These are phyloP conservation scores for Galeopterus variegatus DNA, from an alignment of 2,113 vertebrate species.

Conservation along the genomic window DNA sequence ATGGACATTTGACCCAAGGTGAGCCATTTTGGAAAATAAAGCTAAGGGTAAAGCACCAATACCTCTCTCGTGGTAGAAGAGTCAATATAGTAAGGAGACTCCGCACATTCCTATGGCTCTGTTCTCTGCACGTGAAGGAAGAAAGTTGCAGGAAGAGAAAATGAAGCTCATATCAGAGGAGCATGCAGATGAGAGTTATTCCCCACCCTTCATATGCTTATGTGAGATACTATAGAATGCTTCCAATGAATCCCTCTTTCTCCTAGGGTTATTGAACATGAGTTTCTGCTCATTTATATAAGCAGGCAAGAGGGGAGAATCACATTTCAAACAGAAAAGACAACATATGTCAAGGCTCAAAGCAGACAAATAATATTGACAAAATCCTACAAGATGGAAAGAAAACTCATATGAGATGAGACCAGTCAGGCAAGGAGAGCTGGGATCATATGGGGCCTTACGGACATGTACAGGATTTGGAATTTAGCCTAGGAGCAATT, in stretches of 20 bases:
- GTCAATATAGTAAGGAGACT: not conserved
- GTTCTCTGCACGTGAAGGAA: not conserved
- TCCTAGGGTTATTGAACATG: not conserved
- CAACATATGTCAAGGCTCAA: not conserved
- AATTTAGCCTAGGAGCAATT: not conserved
- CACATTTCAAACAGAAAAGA: not conserved
- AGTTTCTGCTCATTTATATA: not conserved
- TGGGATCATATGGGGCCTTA: not conserved
- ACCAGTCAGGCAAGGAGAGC: not conserved
- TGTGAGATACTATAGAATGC: not conserved
- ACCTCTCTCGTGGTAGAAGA: not conserved
- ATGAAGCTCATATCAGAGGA: not conserved
- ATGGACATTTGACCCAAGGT: not conserved
- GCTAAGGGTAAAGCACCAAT: not conserved
- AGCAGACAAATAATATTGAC: not conserved
- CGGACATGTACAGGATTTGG: not conserved
- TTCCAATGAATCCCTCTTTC: not conserved
- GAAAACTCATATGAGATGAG: conserved; percentile 34
- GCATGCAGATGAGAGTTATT: not conserved
- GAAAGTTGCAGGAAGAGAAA: not conserved
- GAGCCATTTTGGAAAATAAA: not conserved
- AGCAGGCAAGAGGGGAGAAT: not conserved
- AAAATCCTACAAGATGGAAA: not conserved
- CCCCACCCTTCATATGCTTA: not conserved
- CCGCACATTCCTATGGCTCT: not conserved